These are phyloP conservation scores for Cyanoramphus novaezelandiae DNA, from an alignment of 2,113 vertebrate species.

Conservation along the genomic window DNA sequence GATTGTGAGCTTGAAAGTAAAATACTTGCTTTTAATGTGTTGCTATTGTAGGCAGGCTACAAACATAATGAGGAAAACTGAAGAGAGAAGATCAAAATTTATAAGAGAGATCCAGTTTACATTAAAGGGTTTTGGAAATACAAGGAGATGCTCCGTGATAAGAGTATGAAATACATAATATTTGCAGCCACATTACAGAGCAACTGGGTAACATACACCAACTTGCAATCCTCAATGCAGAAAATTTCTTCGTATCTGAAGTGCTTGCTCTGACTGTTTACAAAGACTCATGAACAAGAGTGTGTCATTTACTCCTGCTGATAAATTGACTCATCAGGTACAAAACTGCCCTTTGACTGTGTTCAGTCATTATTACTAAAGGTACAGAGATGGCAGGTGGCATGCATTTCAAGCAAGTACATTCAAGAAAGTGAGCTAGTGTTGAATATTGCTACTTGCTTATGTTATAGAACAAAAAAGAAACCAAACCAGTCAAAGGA, in stretches of 20 bases:
- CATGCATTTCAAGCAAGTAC: not conserved
- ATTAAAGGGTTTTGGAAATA: not conserved
- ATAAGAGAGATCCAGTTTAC: not conserved
- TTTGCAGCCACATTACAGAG: not conserved
- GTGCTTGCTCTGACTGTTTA: not conserved
- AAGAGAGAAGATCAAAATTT: not conserved
- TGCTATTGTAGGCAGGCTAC: not conserved
- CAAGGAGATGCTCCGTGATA: not conserved
- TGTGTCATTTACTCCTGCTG: not conserved
- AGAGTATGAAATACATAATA: not conserved
- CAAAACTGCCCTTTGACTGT: conserved; percentile 5
- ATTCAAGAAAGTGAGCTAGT: not conserved
- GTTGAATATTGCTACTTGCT: not conserved
- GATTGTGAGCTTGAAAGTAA: not conserved
- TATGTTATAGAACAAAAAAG: not conserved
- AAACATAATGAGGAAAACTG: not conserved
- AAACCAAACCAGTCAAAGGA: not conserved
- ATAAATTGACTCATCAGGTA: conserved; percentile 17
- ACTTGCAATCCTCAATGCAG: not conserved
- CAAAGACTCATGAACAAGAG: not conserved
- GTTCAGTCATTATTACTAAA: conserved; percentile 1
- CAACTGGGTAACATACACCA: not conserved
- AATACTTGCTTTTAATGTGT: not conserved
- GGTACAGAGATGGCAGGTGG: not conserved
- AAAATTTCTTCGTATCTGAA: not conserved